These are phyloP conservation scores for Polymixis flavicincta DNA, from an alignment of 2,888 invertebrate species.

Conservation along the genomic window DNA sequence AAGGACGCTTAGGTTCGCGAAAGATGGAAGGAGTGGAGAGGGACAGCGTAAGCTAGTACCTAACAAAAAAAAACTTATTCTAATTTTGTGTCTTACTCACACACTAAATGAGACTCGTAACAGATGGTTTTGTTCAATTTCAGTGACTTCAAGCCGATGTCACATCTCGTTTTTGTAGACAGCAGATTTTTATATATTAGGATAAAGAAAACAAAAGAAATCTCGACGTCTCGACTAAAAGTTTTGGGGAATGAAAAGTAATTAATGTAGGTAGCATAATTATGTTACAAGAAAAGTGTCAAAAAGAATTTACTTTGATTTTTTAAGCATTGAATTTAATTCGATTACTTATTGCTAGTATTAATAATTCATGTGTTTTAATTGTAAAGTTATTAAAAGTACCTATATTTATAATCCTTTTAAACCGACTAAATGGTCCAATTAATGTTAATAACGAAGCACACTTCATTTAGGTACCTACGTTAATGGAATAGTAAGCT, in stretches of 20 bases:
- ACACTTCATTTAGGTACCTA: not conserved
- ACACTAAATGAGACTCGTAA: slow-evolving; percentile 12
- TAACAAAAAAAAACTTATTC: not conserved
- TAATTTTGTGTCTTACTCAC: slow-evolving; percentile 13
- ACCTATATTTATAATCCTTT: not conserved
- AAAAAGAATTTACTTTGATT: not conserved
- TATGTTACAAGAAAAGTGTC: not conserved
- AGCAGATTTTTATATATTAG: slow-evolving; percentile 45
- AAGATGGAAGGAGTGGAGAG: too few species aligned
- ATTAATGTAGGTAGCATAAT: not conserved
- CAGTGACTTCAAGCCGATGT: slow-evolving; percentile 34
- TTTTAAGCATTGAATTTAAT: too few species aligned
- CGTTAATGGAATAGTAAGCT: not conserved
- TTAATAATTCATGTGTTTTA: too few species aligned
- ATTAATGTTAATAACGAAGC: not conserved
- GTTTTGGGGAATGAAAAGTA: not conserved
- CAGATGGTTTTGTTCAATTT: slow-evolving; percentile 51
- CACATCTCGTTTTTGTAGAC: slow-evolving; percentile 49
- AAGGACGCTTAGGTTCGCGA: too few species aligned
- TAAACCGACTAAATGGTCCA: not conserved
- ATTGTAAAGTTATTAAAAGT: too few species aligned
- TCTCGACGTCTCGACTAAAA: not conserved
- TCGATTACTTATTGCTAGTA: too few species aligned
- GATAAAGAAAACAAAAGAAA: slow-evolving; percentile 21
- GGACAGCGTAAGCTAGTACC: too few species aligned